phyloP scores from a whole-genome alignment of 92 coral and sea anemone genomes.

The Hydrozoanthus gracilis region DNA sequence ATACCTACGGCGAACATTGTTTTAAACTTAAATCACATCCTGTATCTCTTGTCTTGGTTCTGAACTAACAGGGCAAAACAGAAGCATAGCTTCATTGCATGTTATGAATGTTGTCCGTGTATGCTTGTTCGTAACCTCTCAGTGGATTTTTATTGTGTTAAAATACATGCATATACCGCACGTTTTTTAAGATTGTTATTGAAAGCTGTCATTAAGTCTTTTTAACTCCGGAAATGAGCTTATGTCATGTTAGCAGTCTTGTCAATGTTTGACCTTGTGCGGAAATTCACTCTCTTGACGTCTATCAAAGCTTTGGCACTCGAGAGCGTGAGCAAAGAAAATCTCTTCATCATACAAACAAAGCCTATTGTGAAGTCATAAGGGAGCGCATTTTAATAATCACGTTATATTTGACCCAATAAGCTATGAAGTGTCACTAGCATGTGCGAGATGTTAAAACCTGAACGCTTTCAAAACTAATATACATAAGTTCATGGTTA shows the following conservation, averaged over 20 bases:
- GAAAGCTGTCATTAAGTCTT: slow-evolving; percentile 1
- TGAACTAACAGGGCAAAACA: too few relatives aligned
- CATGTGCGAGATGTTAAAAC: too few relatives aligned
- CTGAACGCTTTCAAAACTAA: too few relatives aligned
- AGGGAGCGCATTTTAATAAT: background rate
- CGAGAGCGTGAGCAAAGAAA: background rate
- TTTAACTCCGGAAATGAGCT: slow-evolving; percentile 2
- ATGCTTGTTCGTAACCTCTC: background rate
- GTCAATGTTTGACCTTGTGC: slow-evolving; percentile 4
- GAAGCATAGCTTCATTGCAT: too few relatives aligned
- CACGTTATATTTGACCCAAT: background rate
- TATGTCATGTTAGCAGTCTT: background rate
- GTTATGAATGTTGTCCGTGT: too few relatives aligned
- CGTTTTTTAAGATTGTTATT: background rate
- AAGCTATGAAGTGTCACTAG: too few relatives aligned
- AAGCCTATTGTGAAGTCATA: background rate
- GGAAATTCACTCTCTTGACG: background rate
- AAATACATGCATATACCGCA: slow-evolving; percentile 4
- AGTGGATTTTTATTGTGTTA: slow-evolving; percentile 6
- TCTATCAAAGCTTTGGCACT: background rate
- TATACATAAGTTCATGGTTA: too few relatives aligned
- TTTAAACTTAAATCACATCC: too few relatives aligned
- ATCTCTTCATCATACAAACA: background rate
- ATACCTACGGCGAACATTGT: too few relatives aligned
- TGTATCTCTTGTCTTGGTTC: too few relatives aligned